A percentile compares a stretch with the other conserved stretches of the same genome.
phyloP scores from a whole-genome alignment of 2,888 invertebrate species.

The Melipona beecheii region DNA sequence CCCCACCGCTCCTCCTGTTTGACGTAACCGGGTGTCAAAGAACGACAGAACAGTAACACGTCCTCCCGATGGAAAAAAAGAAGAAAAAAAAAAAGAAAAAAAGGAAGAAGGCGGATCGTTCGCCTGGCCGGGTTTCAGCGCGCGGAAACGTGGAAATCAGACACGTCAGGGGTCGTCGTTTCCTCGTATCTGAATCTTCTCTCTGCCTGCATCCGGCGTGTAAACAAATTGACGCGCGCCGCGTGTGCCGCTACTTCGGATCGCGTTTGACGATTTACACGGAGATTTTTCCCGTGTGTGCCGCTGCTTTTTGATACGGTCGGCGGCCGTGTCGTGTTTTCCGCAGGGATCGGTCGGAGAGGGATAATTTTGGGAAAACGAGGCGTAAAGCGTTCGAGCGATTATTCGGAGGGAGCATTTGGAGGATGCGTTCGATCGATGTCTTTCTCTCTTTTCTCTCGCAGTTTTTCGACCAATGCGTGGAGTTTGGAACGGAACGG shows the following conservation, averaged over 20 bases:
- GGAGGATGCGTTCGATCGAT: background rate
- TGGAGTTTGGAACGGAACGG: background rate
- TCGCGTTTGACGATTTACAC: constrained; percentile 54
- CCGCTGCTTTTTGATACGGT: constrained; percentile 13
- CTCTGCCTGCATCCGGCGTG: constrained; percentile 42
- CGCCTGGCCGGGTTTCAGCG: constrained; percentile 59
- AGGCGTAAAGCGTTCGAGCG: background rate
- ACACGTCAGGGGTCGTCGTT: constrained; percentile 63
- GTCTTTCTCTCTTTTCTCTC: background rate
- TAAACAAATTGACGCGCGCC: constrained; percentile 56
- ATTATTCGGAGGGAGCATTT: background rate
- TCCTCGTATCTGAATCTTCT: constrained; percentile 60
- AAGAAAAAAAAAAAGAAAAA: background rate
- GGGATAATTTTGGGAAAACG: background rate
- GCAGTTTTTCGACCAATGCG: background rate
- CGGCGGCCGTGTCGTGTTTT: background rate
- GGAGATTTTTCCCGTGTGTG: constrained; percentile 14
- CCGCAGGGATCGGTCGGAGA: too few species aligned
- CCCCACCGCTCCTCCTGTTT: constrained; percentile 50
- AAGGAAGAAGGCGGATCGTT: constrained; percentile 53
- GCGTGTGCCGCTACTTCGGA: constrained; percentile 49
- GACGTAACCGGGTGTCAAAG: constrained; percentile 74
- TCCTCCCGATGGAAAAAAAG: constrained; percentile 53
- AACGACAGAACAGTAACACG: constrained; percentile 66
- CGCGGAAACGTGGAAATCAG: constrained; percentile 67